phyloP scores from a whole-genome alignment of 2,113 vertebrate species.

The Silurus meridionalis region DNA sequence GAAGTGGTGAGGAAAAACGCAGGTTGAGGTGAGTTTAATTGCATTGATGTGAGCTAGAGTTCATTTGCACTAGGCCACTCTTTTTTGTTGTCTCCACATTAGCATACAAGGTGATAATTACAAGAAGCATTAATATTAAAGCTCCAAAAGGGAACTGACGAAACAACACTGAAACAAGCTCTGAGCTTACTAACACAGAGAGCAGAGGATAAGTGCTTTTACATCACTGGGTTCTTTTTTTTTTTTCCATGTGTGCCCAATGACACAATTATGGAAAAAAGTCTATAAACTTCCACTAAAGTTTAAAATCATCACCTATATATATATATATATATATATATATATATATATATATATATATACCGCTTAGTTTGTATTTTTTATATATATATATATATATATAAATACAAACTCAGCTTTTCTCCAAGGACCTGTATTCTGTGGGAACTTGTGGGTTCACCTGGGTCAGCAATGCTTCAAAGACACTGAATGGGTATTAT shows the following conservation, averaged over 20 bases:
- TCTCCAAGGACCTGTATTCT: constrained; percentile 5
- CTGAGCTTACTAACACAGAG: not conserved
- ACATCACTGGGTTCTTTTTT: not conserved
- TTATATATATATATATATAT: not conserved
- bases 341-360: not conserved
- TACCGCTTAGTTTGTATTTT: no score
- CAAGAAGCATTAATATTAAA: constrained; percentile 39
- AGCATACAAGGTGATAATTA: constrained; percentile 49
- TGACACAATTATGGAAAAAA: not conserved
- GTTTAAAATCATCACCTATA: not conserved
- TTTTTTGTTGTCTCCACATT: constrained; percentile 30
- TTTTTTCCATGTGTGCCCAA: not conserved
- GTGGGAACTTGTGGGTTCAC: not conserved
- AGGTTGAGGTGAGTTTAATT: constrained; percentile 37
- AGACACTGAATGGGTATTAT: not conserved
- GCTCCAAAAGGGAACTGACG: not conserved
- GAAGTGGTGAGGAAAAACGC: constrained; percentile 37
- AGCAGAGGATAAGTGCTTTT: not conserved
- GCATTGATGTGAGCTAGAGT: constrained; percentile 30
- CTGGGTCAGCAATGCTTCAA: constrained; percentile 9
- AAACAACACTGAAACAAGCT: not conserved
- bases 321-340: not conserved
- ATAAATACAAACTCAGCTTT: not conserved
- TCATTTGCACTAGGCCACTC: constrained; percentile 22
- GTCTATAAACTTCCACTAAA: not conserved